A percentile compares a stretch with the other conserved stretches of the same genome.
Evolutionary conservation across 2,113 vertebrate genomes (phyloP).

Genomic region (Penelope pileata): DNA sequence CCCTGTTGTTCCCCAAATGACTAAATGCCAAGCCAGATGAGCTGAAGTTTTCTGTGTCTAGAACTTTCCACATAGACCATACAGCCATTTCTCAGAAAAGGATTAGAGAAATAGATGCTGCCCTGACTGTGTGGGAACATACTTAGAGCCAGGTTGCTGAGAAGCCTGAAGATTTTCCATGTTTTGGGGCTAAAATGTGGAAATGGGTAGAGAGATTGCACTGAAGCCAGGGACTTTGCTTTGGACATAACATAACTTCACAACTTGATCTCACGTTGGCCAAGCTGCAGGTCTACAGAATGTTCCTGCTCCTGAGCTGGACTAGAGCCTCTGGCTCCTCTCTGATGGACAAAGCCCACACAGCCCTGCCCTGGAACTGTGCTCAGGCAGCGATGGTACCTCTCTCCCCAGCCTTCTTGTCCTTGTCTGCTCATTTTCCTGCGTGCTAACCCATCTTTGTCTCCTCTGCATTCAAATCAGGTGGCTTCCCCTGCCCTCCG

Average conservation of each 20-base stretch:
- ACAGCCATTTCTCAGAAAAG: not conserved
- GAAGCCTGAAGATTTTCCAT: not conserved
- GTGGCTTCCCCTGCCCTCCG: constrained; percentile 27
- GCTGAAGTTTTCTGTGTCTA: not conserved
- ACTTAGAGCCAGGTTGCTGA: not conserved
- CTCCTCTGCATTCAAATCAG: constrained; percentile 59
- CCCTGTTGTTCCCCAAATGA: not conserved
- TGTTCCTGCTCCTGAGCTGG: not conserved
- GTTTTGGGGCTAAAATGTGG: not conserved
- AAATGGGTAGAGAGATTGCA: not conserved
- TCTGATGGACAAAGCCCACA: not conserved
- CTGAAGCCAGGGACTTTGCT: not conserved
- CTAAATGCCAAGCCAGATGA: not conserved
- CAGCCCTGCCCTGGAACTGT: rapidly evolving
- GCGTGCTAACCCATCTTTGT: not conserved
- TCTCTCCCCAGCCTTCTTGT: constrained; percentile 11
- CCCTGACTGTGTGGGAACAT: not conserved
- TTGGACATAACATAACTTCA: not conserved
- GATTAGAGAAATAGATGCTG: not conserved
- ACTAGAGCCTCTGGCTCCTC: not conserved
- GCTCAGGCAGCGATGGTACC: not conserved
- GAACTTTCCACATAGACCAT: not conserved
- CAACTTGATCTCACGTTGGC: not conserved
- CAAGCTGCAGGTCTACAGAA: not conserved
- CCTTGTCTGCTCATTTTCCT: constrained; percentile 34